Base-by-base conservation (phyloP, 2,113 vertebrate genomes). In the Jaculus jaculus region DNA sequence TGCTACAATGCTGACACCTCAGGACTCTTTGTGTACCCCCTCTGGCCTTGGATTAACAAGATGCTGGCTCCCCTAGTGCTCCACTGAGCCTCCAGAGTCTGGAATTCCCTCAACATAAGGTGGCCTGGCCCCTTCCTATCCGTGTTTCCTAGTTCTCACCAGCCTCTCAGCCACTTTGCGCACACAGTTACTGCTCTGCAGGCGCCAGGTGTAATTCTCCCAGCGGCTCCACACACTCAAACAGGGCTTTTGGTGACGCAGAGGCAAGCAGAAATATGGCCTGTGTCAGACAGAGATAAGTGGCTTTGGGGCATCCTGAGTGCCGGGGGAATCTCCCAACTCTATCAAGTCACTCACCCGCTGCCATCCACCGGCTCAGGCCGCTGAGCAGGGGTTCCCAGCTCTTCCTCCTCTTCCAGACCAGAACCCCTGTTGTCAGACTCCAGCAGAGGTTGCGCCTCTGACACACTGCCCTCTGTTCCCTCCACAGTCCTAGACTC, bases 161-260 rank as follows among this genome's bases (percentile, higher is more conserved):
- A 99, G 98, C 78, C 99, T 98, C 96, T 99, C 98, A 0, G 98
- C 99, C 97, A 99, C 99, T 97, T 99, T 99, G 96, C 89, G 96
- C 90, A 99, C 98, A 97, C 98, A 98, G 98, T 99, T 99, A 87
- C 98, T 98, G 97, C 98, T 98, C 96, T 97, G 97, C 61, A 99
- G 97, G 68, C 99, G 98, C 98, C 99, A 99, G 12, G 98, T 97
- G 92, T 99, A 98, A 96, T 99, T 98, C 95, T 99, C 99, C 98
- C 99, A 99, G 96, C 98, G 98, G 97, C 98, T 99, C 99, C 99
- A 99, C 39, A 99, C 91, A 0, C 96, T 98, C 63, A 99, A 82
- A 0, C 99, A 99, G 1, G 99, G 99, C 82, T 99, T 99, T 54
- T 96, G 97, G 9, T 97, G 98, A 0, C 24, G 74, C 58, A 98